Percentiles rank a stretch among this genome's conserved stretches.
Evolutionary conservation across 2,113 vertebrate genomes (phyloP).

Genomic region (Isichthys henryi): DNA sequence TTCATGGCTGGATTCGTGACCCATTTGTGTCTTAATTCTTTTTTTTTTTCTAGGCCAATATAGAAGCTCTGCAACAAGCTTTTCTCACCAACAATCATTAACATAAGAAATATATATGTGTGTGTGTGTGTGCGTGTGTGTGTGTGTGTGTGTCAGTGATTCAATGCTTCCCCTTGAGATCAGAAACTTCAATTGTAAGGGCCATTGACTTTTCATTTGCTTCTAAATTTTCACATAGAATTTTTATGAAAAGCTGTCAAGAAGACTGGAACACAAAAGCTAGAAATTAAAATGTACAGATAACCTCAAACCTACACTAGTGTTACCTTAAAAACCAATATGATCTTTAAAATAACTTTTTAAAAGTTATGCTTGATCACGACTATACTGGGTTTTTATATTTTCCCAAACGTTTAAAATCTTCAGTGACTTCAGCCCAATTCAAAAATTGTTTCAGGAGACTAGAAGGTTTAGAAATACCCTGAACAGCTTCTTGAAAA

Average conservation of each 20-base stretch:
- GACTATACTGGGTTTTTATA: background rate
- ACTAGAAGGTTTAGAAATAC: background rate
- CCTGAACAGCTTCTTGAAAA: background rate
- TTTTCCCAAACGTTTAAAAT: background rate
- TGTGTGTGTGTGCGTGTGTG: background rate
- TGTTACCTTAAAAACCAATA: background rate
- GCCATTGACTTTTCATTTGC: slow-evolving; percentile 11
- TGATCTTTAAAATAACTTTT: background rate
- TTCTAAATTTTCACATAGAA: background rate
- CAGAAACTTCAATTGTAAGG: slow-evolving; percentile 1
- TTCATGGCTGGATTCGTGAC: background rate
- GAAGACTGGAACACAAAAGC: background rate
- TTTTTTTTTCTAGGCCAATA: background rate
- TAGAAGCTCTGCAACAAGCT: background rate
- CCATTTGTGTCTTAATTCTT: background rate
- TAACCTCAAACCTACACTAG: background rate
- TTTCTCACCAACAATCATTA: background rate
- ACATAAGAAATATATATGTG: background rate
- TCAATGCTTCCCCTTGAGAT: background rate
- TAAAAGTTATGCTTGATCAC: background rate
- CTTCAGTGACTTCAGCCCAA: background rate
- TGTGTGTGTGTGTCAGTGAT: background rate
- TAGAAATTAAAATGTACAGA: background rate
- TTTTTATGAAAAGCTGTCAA: background rate
- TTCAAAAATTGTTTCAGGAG: background rate